Base-by-base conservation (phyloP, 2,797 vertebrate genomes). In the Todus mexicanus region DNA sequence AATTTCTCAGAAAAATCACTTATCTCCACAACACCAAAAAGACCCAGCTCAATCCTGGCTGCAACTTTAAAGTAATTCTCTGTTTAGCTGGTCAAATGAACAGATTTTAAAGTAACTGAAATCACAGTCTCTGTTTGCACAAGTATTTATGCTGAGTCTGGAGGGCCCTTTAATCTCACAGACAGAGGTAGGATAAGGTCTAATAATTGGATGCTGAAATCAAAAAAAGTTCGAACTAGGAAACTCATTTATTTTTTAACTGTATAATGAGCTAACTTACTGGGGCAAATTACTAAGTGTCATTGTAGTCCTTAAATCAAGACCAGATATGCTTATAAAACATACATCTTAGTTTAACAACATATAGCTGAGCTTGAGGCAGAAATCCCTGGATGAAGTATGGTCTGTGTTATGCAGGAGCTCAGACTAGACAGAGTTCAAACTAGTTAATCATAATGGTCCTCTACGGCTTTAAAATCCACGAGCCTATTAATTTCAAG, bases 281-380 rank as follows among this genome's bases (percentile, higher is more conserved):
- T 37, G 53, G 70, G 72, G 43, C 54, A 93, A 95, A 92, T 93
- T 95, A 42, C 29, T 66, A 47, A 88, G 53, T 75, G 35, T 69
- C 87, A 90, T 83, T 96, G 84, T 92, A 91, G 85, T 92, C 35
- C 54, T 89, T 94, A 95, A 94, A 94, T 90, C 74, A 89, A 72
- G 57, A 80, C 74, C 81, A 89, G 57, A 90, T 83, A 64, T 61
- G 42, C 71, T 74, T 89, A 90, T 93, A 92, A 84, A 95, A 83
- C 77, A 89, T 74, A 72, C 50, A 66, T 84, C 77, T 94, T 71
- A 47, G 60, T 87, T 87, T 87, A 87, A 71, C 65, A 87, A 61
- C 78, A 72, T 73, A 53, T 20, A 65, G 45, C n/a, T 83, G 84
- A n/a, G 50, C 65, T 92, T 47, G 42, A 94, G 84, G 74, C 72